Percentiles rank a stretch among this genome's conserved stretches.
These are phyloP conservation scores for Sinopyrophorus schimmeli DNA, from an alignment of 2,888 invertebrate species.

Conservation along the genomic window DNA sequence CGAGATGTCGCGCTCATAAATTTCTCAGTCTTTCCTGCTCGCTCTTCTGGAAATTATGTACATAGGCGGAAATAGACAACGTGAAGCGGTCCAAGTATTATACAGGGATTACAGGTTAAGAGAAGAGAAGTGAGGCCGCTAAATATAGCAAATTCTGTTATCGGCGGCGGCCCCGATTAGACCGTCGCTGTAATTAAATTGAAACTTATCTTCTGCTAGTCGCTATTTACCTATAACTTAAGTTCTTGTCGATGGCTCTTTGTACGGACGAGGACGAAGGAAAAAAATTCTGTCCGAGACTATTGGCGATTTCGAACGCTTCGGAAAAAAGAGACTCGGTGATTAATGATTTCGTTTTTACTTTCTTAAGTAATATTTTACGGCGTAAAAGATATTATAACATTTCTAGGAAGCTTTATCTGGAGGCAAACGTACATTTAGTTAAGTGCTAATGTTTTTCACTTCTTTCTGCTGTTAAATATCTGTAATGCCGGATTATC, in stretches of 20 bases:
- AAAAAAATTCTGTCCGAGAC: too few relatives aligned
- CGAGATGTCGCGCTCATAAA: slow-evolving; percentile 13
- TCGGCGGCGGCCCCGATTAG: slow-evolving; percentile 29
- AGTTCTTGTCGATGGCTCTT: slow-evolving; percentile 19
- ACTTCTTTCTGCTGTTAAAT: slow-evolving; percentile 18
- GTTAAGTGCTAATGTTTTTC: slow-evolving; percentile 14
- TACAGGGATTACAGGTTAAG: slow-evolving; percentile 12
- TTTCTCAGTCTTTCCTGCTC: slow-evolving; percentile 19
- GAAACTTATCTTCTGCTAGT: slow-evolving; percentile 28
- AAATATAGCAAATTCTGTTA: slow-evolving; percentile 27
- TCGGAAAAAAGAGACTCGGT: neutral
- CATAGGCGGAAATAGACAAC: slow-evolving; percentile 16
- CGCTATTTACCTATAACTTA: slow-evolving; percentile 19
- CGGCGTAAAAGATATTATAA: slow-evolving; percentile 5
- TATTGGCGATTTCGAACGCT: neutral
- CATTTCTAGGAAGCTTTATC: slow-evolving; percentile 5
- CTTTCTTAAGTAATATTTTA: neutral
- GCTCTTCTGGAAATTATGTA: slow-evolving; percentile 14
- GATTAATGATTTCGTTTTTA: slow-evolving; percentile 12
- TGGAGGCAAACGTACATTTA: slow-evolving; percentile 8
- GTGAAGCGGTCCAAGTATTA: slow-evolving; percentile 10
- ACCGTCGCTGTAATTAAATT: slow-evolving; percentile 32
- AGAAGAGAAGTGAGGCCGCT: slow-evolving; percentile 20
- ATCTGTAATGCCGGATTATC: slow-evolving; percentile 27
- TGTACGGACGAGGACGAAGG: too few relatives aligned